Evolutionary conservation across 2,797 vertebrate species (phyloP).

Genomic region (Cirrhinus mrigala): DNA sequence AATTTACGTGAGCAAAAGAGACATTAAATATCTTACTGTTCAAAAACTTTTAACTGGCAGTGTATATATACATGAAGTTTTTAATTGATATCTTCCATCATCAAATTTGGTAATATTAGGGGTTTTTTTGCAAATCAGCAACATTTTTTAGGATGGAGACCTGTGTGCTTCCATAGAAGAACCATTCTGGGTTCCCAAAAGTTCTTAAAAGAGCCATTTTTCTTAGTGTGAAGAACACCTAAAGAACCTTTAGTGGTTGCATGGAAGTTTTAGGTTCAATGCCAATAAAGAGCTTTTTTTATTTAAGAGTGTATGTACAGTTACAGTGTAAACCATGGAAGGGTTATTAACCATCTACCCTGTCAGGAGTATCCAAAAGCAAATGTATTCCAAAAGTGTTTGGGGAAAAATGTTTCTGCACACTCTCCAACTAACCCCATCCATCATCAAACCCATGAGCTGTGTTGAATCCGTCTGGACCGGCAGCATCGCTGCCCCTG

Average conservation of each 20-base stretch:
- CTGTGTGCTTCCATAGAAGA: background rate
- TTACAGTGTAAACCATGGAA: background rate
- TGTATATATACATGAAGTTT: too few species aligned
- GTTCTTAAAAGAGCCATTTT: background rate
- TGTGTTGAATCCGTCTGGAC: slow-evolving; percentile 14
- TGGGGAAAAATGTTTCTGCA: slow-evolving; percentile 9
- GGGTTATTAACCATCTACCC: background rate
- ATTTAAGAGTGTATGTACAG: background rate
- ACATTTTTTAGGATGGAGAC: background rate
- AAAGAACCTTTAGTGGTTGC: background rate
- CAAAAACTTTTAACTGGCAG: too few species aligned
- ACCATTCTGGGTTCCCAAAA: background rate
- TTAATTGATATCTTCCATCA: background rate
- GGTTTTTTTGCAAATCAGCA: background rate
- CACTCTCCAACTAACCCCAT: slow-evolving; percentile 33
- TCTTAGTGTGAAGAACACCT: too few species aligned
- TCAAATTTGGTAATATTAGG: background rate
- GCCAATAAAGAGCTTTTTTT: background rate
- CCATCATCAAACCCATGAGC: slow-evolving; percentile 40
- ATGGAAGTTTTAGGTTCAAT: background rate
- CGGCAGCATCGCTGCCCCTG: slow-evolving; percentile 16
- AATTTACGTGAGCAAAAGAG: too few species aligned
- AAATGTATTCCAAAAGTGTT: slow-evolving; percentile 16
- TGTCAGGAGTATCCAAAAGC: slow-evolving; percentile 2
- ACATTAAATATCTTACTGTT: too few species aligned